Evolutionary conservation across 2,888 invertebrate genomes (phyloP).

Genomic region (Ophion ellenae): DNA sequence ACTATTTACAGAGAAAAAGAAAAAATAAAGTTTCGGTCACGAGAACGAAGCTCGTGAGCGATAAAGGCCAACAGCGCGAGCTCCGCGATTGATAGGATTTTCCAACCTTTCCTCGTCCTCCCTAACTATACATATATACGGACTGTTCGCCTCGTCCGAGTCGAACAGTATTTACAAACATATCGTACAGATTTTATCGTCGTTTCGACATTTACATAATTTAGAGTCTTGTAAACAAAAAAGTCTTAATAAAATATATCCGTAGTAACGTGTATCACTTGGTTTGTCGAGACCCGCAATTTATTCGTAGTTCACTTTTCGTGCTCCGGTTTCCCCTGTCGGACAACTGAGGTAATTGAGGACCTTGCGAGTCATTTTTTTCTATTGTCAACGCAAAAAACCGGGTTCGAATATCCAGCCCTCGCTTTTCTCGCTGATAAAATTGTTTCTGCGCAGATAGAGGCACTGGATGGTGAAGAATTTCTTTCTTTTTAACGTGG

Average conservation of each 20-base stretch:
- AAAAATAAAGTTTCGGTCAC: conserved; percentile 21
- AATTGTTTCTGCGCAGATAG: neutral
- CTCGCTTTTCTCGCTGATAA: neutral
- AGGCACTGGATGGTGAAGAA: conserved; percentile 21
- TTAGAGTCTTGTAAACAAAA: conserved; percentile 26
- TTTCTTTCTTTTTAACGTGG: neutral
- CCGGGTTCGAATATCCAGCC: neutral
- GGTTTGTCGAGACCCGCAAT: conserved; percentile 4
- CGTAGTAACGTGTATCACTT: conserved; percentile 43
- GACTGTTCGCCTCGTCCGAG: conserved; percentile 12
- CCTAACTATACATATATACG: neutral
- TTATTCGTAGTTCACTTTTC: neutral
- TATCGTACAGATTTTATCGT: conserved; percentile 37
- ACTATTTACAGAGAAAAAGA: conserved; percentile 63
- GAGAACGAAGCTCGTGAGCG: neutral
- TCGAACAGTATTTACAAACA: conserved; percentile 35
- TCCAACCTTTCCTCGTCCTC: neutral
- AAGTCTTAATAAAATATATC: conserved; percentile 43
- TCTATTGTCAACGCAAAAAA: neutral
- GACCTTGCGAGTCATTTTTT: neutral
- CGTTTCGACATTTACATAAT: conserved; percentile 26
- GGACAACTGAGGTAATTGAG: neutral
- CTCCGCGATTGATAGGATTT: neutral
- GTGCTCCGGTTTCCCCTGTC: neutral
- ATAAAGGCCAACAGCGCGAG: neutral